Evolutionary conservation across 2,797 vertebrate genomes (phyloP), one percentile per base, ranked within the genome.

Genomic region (Eulemur albifrons): DNA sequence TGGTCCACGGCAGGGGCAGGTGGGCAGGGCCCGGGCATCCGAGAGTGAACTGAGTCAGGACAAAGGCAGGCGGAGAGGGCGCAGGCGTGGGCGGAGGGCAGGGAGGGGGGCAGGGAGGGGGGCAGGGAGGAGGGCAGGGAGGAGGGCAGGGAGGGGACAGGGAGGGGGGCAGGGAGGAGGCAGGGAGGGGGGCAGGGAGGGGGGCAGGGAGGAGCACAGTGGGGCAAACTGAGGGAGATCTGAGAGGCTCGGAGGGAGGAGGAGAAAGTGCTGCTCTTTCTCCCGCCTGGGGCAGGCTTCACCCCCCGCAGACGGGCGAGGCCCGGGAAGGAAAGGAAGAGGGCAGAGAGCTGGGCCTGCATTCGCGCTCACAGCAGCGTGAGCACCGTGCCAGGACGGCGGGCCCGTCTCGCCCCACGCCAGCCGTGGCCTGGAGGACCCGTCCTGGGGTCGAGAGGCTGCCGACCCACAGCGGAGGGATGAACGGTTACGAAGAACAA

Each of bases 331-430:
- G 80, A 92, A 32, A n/a, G 1, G 5, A 69, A 21, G 43, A 6
- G 23, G 4, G 8, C 20, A 3, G 52, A 9, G 2, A 23, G 20
- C 18, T 23, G 23, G 17, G 5, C 5, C 61, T 30, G 5, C 12
- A 30, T 0, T 1, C 9, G 25, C 0, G 1, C 45, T 48, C 50
- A 13, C 18, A 57, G 21, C 7, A 1, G 13, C 63, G 35, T 6
- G 38, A 21, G 50, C 21, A 12, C 18, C 5, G 4, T 20, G 38
- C 63, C 59, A 73, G 43, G 72, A 5, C 2, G 40, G 6, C 9
- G 3, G 35, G 32, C 12, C n/a, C 30, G 45, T 40, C 23, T 32
- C 18, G 67, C 50, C 48, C 27, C 57, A 32, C 35, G 4, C 7
- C 2, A 10, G 32, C 43, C 20, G 21, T 4, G 43, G 73, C 32